Percentiles rank a stretch among this genome's conserved stretches.
These are phyloP conservation scores for Caenorhabditis latens DNA, from an alignment of 1,140 invertebrate species.

Conservation along the genomic window DNA sequence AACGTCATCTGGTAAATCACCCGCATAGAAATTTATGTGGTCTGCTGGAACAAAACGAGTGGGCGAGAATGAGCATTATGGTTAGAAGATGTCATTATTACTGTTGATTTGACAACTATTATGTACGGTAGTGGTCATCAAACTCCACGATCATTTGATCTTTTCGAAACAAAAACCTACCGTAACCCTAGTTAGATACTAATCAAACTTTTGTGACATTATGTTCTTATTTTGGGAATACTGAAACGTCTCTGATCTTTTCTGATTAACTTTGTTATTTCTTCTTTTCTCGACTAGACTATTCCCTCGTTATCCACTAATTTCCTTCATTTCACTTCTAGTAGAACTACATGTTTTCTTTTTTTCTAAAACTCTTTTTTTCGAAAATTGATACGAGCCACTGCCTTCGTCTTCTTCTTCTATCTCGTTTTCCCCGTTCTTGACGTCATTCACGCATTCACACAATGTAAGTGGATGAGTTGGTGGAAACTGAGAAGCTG, in stretches of 20 bases:
- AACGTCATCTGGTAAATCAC: not conserved
- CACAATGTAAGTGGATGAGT: slow-evolving; percentile 55
- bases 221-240: slow-evolving; percentile 16
- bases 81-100: too few species aligned
- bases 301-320: slow-evolving; percentile 17
- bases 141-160: too few species aligned
- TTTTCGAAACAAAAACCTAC: too few species aligned
- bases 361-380: slow-evolving; percentile 14
- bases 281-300: not conserved
- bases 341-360: slow-evolving; percentile 4
- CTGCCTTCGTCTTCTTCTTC: not conserved
- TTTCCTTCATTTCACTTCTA: not conserved
- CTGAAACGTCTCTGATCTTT: not conserved
- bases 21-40: slow-evolving; percentile 1
- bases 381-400: slow-evolving; percentile 44
- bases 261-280: not conserved
- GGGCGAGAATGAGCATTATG: too few species aligned
- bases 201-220: not conserved
- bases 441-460: slow-evolving; percentile 54
- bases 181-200: too few species aligned
- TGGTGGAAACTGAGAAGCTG: slow-evolving; percentile 47
- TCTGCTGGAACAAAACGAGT: too few species aligned
- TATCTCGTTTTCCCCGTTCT: slow-evolving; percentile 20
- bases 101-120: too few species aligned
- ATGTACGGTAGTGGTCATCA: too few species aligned